Base-by-base conservation (phyloP, 2,113 vertebrate species). In the Pseudorhombus dupliciocellatus region DNA sequence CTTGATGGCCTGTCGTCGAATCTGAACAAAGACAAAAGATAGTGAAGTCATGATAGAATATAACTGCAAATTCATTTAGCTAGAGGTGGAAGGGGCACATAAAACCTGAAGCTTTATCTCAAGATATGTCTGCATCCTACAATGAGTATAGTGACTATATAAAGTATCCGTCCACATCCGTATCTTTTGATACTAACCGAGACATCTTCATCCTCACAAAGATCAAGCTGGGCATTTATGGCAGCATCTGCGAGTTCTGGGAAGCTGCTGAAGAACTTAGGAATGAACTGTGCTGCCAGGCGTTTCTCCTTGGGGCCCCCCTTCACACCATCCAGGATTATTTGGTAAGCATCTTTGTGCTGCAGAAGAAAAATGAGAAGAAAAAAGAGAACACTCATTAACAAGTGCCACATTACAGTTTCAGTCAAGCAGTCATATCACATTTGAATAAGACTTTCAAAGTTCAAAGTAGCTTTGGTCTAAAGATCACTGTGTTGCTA, bases 131-230 rank as follows among this genome's bases (percentile, higher is more conserved):
- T 34, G 30, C 46, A 42, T 0, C 24, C 9, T 1, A 0, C n/a
- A 24, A 8, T 0, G 7, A n/a, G 40, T 54, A 1, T 26, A 34
- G 21, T 12, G 37, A 28, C 6, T 42, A 3, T 50, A n/a, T 50
- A 2, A 50, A 3, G 20, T 50, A 3, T 15, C 40, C 40, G 14
- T 18, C 6, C 25, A 25, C 4, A 57, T 4, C 34, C 2, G 16
- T 22, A 10, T 46, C 12, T 4, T 15, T 30, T 58, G 54, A 60
- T 81, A 89, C 96, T 94, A 93, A 99, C 98, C 14, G 98, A 99
- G 21, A 99, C 96, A 56, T 99, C 98, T 91, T 99, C 98, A 81
- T 99, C 98, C 80, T 99, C 98, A 20, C 98, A 99, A 44, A 99
- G 95, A 84, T 99, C 98, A 67, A 99, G 90, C 86, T 99, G 98